Evolutionary conservation across 2,797 vertebrate species (phyloP).

Genomic region (Falco naumanni): DNA sequence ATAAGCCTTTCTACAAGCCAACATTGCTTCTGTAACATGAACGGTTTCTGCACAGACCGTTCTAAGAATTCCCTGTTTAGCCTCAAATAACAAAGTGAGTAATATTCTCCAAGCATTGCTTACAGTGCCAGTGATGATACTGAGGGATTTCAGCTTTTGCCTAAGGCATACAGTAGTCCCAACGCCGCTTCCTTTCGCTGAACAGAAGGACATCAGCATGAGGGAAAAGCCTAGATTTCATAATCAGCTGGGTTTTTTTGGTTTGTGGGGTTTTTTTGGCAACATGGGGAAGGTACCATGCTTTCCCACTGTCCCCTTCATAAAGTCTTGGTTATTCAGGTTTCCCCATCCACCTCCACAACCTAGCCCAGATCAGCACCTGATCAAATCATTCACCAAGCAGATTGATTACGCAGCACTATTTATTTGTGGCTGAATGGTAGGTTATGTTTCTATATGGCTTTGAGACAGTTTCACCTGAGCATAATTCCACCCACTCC

Average conservation of each 20-base stretch:
- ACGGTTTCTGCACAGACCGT: background rate
- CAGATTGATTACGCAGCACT: background rate
- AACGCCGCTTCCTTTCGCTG: background rate
- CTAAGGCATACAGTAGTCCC: background rate
- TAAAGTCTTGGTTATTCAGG: background rate
- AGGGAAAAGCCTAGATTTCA: slow-evolving; percentile 18
- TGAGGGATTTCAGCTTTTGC: background rate
- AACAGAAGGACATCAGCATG: background rate
- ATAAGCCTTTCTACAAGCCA: background rate
- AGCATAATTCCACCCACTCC: background rate
- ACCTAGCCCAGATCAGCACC: background rate
- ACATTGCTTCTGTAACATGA: background rate
- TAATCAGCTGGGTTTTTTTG: background rate
- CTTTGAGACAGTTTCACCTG: background rate
- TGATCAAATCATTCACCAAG: background rate
- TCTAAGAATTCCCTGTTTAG: background rate
- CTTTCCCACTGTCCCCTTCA: background rate
- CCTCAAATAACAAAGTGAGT: background rate
- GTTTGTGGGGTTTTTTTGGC: background rate
- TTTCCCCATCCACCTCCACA: background rate
- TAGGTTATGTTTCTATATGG: background rate
- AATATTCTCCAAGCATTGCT: background rate
- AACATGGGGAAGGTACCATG: background rate
- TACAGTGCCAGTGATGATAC: background rate
- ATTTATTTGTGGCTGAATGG: background rate